These are phyloP conservation scores for Salvelinus alpinus DNA, from an alignment of 2,113 vertebrate species.

Conservation along the genomic window DNA sequence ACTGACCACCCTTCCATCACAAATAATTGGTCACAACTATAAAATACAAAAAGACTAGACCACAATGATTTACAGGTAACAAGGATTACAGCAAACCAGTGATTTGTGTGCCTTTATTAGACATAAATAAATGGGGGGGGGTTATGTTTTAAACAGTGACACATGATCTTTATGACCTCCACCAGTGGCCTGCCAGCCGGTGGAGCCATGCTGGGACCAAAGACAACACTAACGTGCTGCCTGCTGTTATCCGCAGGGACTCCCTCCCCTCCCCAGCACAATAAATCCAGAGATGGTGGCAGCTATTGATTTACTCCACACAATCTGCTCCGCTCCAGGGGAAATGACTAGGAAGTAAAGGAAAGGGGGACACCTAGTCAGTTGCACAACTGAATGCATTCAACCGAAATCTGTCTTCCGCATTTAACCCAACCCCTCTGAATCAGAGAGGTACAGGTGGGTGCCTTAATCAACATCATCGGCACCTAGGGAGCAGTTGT, in stretches of 20 bases:
- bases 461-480: too few species aligned
- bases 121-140: constrained; percentile 40
- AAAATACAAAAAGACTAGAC: constrained; percentile 9
- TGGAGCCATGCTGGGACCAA: neutral
- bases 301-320: constrained; percentile 22
- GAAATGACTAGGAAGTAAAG: neutral
- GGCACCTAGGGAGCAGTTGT: too few species aligned
- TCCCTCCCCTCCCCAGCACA: constrained; percentile 3
- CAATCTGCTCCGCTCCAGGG: neutral
- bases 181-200: constrained; percentile 26
- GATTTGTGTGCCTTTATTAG: constrained; percentile 51
- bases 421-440: too few species aligned
- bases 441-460: too few species aligned
- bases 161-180: constrained; percentile 41
- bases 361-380: too few species aligned
- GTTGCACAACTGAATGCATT: too few species aligned
- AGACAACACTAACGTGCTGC: neutral
- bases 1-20: constrained; percentile 32
- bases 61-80: constrained; percentile 41
- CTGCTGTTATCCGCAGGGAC: constrained; percentile 13
- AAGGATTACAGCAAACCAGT: constrained; percentile 24
- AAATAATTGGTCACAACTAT: constrained; percentile 52
- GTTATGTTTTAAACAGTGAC: constrained; percentile 29
- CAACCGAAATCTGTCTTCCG: too few species aligned
- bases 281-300: neutral